A percentile compares a stretch with the other conserved stretches of the same genome.
These are phyloP conservation scores for Gobio occitaniae DNA, from an alignment of 2,797 vertebrate genomes.

Conservation along the genomic window DNA sequence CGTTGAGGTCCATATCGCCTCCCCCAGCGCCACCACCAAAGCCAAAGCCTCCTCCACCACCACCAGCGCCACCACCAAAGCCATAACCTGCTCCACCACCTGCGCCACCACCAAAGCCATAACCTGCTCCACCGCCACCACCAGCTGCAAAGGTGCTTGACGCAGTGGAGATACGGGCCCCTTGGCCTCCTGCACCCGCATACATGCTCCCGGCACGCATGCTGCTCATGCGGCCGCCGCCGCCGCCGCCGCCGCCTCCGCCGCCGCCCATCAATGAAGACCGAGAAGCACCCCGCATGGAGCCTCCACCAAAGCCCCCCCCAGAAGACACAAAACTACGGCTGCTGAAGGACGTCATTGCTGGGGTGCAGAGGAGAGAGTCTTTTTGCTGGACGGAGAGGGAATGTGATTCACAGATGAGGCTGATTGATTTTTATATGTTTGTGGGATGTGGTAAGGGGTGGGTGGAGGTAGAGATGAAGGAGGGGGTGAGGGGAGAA, in stretches of 20 bases:
- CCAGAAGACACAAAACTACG: conserved; percentile 36
- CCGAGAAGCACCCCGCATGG: conserved; percentile 23
- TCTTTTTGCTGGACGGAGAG: conserved; percentile 53
- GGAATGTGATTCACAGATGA: conserved; percentile 63
- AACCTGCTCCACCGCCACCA: conserved; percentile 54
- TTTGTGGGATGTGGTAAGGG: conserved; percentile 53
- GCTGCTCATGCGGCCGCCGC: background rate
- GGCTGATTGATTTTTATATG: conserved; percentile 70
- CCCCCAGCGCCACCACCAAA: conserved; percentile 37
- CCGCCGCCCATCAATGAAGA: background rate
- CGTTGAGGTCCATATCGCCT: conserved; percentile 19
- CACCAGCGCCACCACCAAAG: conserved; percentile 50
- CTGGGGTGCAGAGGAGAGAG: conserved; percentile 48
- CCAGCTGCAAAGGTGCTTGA: conserved; percentile 49
- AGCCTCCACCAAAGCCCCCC: conserved; percentile 41
- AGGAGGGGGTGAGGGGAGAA: conserved; percentile 47
- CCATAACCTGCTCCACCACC: conserved; percentile 56
- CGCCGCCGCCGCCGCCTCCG: background rate
- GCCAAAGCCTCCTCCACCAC: conserved; percentile 23
- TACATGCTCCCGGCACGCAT: conserved; percentile 57
- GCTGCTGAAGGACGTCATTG: conserved; percentile 53
- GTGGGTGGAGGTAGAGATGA: conserved; percentile 51
- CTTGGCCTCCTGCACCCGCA: conserved; percentile 61
- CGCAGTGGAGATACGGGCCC: conserved; percentile 61
- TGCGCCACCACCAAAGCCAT: conserved; percentile 50